Base-by-base conservation (phyloP, 2,888 invertebrate species). In the Caenorhabditis virilis region DNA sequence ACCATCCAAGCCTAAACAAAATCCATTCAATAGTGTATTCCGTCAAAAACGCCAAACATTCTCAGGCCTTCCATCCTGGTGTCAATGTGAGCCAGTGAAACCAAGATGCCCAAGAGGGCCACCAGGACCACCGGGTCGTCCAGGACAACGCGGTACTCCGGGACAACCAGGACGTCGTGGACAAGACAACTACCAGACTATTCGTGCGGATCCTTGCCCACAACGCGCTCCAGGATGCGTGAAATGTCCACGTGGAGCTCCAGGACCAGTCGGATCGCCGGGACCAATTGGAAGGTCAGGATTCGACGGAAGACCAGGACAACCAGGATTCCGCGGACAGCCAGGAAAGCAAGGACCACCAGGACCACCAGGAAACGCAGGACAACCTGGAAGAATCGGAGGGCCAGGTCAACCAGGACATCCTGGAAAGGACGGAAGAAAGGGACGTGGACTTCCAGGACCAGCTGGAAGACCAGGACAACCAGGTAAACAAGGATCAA, bases 1-100 rank as follows among this genome's bases (percentile, higher is more conserved):
- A 4, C 80, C 80, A 15, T 66, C 74, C 45, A 73, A 75, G 59
- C 74, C 74, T 39, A 50, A 60, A 35, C 59, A 58, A 45, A 74
- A 74, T 42, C 74, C 74, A 54, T 74, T 74, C 71, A 67, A 72
- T 51, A 62, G 61, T 35, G 70, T 75, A 58, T 75, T 75, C 72
- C 74, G 74, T 63, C 67, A 69, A 57, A 75, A 75, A 53, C 56
- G 73, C 46, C 69, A 72, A 58, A 56, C 64, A 39, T 73, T 69
- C 63, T 64, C 69, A 42, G 73, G 70, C 20, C 73, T 76, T 22
- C 76, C 76, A 42, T 60, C 76, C 16, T 74, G 68, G 68, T 75
- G 76, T 59, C 76, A 76, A 60, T 76, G 76, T 57, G 69, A 69
- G 60, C 73, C 73, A 16, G 42, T 69, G 23, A 76, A 76, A 56